Percentiles rank a stretch among this genome's conserved stretches.
phyloP scores from a whole-genome alignment of 2,113 vertebrate genomes.

The Varanus salvator region DNA sequence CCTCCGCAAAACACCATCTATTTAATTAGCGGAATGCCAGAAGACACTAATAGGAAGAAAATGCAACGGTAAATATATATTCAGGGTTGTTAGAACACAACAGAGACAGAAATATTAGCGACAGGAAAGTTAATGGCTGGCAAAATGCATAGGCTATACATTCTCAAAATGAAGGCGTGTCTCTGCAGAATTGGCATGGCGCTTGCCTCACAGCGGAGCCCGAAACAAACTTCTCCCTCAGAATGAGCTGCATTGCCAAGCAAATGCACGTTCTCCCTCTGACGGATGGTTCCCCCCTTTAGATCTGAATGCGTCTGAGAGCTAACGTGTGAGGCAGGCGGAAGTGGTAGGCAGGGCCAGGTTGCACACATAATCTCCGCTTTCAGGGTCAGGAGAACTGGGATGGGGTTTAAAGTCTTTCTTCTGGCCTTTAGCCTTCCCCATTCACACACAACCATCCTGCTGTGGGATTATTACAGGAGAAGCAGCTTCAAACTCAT shows the following conservation, averaged over 20 bases:
- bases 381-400: no score
- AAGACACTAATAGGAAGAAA: constrained; percentile 51
- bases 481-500: no score
- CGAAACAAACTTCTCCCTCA: constrained; percentile 53
- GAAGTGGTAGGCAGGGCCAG: no score
- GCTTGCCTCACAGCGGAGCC: constrained; percentile 52
- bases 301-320: neutral
- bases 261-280: constrained; percentile 9
- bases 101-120: constrained; percentile 58
- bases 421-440: no score
- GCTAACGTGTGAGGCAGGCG: neutral
- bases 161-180: constrained; percentile 57
- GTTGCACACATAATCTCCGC: no score
- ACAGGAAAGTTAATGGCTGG: constrained; percentile 52
- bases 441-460: no score
- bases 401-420: no score
- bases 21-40: constrained; percentile 71
- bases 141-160: constrained; percentile 57
- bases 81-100: constrained; percentile 43
- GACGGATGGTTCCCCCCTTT: neutral
- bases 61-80: constrained; percentile 57
- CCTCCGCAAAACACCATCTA: constrained; percentile 70
- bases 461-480: no score
- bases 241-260: constrained; percentile 26
- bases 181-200: constrained; percentile 54